Evolutionary conservation across 2,888 invertebrate genomes (phyloP), one percentile per base, ranked within the genome.

Genomic region (Polydesmus complanatus): DNA sequence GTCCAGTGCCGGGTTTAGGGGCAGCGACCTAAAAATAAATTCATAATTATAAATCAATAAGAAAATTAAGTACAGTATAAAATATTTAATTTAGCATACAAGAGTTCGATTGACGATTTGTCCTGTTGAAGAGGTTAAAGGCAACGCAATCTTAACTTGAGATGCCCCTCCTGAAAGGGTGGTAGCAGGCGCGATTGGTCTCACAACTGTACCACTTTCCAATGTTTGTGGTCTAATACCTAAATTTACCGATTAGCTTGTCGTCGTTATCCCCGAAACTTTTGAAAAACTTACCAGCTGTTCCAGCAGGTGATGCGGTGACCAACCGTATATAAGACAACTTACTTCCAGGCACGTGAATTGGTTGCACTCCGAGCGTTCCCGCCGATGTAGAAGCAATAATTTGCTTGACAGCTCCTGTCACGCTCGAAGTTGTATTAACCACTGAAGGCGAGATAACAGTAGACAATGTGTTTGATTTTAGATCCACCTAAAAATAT

Each of bases 261-360:
- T n/a, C n/a, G n/a, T n/a, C n/a, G n/a, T n/a, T n/a, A n/a, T n/a
- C n/a, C n/a, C n/a, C n/a, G n/a, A n/a, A n/a, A n/a, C n/a, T n/a
- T n/a, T n/a, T n/a, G n/a, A n/a, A n/a, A n/a, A 51, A 58, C 14
- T 14, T n/a, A 61, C 58, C 61, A 23, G 61, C 48, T 27, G 63
- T 57, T 22, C 57, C 61, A 18, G 64, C 27, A 55, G 65, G 58
- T 64, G 67, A 54, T 27, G 72, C 70, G n/a, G 71, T 68, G n/a
- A 73, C 73, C n/a, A 74, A 67, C 19, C 74, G 66, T 14, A 74
- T 72, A 67, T 74, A 74, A 60, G 73, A 73, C 62, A 74, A 73
- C 63, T 73, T 73, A 64, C 70, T 73, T 57, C 73, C 73, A 26
- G 72, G 69, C 27, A 73, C 72, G 61, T 72, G 71, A 53, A 74